Conservation (phyloP, 2,113 vertebrate species). For the Brachyistius frenatus region DNA sequence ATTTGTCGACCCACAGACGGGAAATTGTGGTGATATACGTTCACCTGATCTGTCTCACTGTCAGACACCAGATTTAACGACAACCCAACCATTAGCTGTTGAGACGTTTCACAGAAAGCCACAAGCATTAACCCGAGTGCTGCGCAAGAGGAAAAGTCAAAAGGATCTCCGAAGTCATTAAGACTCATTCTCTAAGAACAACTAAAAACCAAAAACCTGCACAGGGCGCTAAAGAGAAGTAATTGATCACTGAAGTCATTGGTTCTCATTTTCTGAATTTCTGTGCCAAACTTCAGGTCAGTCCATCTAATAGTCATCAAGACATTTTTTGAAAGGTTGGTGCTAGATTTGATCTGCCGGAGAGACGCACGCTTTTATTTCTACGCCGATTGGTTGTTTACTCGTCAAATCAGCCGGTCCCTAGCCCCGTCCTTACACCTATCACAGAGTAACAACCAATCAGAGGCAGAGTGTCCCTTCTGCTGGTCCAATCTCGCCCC, state of each 20-base stretch:
- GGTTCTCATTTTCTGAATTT: no score
- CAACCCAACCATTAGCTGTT: neutral
- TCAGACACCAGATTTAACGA: neutral
- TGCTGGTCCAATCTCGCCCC: no score
- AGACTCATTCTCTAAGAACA: neutral
- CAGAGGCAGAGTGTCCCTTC: no score
- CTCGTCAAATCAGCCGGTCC: no score
- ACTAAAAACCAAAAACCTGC: neutral
- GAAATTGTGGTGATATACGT: slow-evolving; percentile 18
- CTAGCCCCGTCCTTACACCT: no score
- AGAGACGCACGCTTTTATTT: no score
- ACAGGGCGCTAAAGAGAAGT: neutral
- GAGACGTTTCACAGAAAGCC: neutral
- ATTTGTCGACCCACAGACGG: slow-evolving; percentile 29
- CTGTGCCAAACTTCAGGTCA: neutral
- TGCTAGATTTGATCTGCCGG: no score
- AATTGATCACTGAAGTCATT: no score
- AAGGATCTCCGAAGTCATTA: neutral
- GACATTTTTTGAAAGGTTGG: no score
- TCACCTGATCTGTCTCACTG: neutral
- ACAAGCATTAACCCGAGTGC: neutral
- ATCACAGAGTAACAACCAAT: no score
- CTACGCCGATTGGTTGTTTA: no score
- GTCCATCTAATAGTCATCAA: neutral
- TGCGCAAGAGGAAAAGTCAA: neutral